Conservation (phyloP, 2,888 invertebrate species). For the Tiphia femorata region DNA sequence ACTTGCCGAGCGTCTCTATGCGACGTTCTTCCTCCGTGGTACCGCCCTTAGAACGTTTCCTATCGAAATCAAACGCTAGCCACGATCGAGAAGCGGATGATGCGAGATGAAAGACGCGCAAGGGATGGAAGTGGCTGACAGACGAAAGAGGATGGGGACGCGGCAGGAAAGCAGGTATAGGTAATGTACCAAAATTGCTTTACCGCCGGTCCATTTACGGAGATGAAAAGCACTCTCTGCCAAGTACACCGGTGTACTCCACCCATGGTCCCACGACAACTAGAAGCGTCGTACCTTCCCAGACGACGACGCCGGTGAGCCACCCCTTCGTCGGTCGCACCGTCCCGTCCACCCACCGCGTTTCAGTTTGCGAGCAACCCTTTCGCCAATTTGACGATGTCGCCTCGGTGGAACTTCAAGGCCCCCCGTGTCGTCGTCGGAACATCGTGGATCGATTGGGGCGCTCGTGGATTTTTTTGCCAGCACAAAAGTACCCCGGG, state of each 20-base stretch:
- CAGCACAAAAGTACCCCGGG: too few species aligned
- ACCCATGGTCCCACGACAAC: conserved; percentile 47
- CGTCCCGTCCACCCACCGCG: conserved; percentile 35
- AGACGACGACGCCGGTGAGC: too few species aligned
- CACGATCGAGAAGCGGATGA: conserved; percentile 42
- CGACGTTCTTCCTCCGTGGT: too few species aligned
- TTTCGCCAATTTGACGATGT: conserved; percentile 47
- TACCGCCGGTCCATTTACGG: conserved; percentile 66
- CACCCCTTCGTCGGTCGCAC: conserved; percentile 27
- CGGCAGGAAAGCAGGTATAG: conserved; percentile 54
- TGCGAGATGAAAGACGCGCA: conserved; percentile 44
- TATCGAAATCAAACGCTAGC: conserved; percentile 49
- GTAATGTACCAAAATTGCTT: conserved; percentile 67
- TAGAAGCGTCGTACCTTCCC: conserved; percentile 51
- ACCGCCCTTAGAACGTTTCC: conserved; percentile 34
- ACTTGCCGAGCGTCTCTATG: conserved; percentile 17
- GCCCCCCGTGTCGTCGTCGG: too few species aligned
- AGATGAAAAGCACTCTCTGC: conserved; percentile 67
- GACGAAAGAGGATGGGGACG: conserved; percentile 25
- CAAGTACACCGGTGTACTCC: conserved; percentile 62
- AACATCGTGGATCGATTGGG: too few species aligned
- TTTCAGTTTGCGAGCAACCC: conserved; percentile 49
- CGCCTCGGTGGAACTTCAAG: too few species aligned
- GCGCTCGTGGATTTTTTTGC: too few species aligned
- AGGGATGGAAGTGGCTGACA: conserved; percentile 18